These are phyloP conservation scores for Gobius niger DNA, from an alignment of 2,113 vertebrate genomes.

Conservation along the genomic window DNA sequence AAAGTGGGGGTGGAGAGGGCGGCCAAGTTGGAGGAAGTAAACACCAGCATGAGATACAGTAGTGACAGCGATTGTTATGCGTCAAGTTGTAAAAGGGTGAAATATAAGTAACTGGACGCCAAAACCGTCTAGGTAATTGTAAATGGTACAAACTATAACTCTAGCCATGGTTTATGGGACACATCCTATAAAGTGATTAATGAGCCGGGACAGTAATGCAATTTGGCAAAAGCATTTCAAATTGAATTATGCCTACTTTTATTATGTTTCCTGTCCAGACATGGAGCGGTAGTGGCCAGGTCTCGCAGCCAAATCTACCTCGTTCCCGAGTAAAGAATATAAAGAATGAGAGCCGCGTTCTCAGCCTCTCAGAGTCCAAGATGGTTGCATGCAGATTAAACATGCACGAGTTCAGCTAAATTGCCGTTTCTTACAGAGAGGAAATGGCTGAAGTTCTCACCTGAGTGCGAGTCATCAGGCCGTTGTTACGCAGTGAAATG, in stretches of 20 bases:
- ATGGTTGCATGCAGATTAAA: constrained; percentile 11
- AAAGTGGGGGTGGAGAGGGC: constrained; percentile 33
- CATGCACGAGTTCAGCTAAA: constrained; percentile 4
- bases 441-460: constrained; percentile 28
- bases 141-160: constrained; percentile 6
- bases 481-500: constrained; percentile 25
- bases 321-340: constrained; percentile 7
- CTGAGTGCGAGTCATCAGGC: constrained; percentile 23
- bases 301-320: constrained; percentile 12
- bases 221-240: not conserved
- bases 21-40: constrained; percentile 48
- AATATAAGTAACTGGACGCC: constrained; percentile 34
- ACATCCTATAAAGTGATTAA: constrained; percentile 5
- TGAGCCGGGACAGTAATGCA: not conserved
- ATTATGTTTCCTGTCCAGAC: not conserved
- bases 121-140: constrained; percentile 12
- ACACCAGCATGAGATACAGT: constrained; percentile 30
- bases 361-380: too few relatives aligned
- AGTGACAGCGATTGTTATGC: constrained; percentile 49
- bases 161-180: constrained; percentile 2
- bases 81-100: constrained; percentile 43
- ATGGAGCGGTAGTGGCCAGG: not conserved
- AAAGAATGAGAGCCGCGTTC: constrained; percentile 19
- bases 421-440: constrained; percentile 15
- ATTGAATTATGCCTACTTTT: constrained; percentile 1